Evolutionary conservation across 2,888 invertebrate genomes (phyloP).

Genomic region (Drosophila mimetica): DNA sequence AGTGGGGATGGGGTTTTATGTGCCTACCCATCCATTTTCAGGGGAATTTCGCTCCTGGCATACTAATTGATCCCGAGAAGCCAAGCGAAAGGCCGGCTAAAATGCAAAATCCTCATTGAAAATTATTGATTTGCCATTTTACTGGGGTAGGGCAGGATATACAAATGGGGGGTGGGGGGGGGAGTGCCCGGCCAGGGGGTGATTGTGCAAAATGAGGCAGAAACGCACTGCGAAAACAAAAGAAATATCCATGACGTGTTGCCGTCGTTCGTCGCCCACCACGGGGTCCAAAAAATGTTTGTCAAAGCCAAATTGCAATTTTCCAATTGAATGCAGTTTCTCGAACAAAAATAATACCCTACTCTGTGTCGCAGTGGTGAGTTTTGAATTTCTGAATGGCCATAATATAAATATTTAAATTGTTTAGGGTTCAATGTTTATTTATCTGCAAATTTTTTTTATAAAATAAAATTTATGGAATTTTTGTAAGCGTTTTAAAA

Average conservation of each 20-base stretch:
- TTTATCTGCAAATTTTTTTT: no score
- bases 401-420: no score
- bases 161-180: no score
- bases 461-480: no score
- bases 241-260: constrained; percentile 25
- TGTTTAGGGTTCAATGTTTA: no score
- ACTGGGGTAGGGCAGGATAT: constrained; percentile 32
- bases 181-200: constrained; percentile 12
- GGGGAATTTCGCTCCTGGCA: constrained; percentile 49
- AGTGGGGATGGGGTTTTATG: constrained; percentile 10
- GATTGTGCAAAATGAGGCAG: constrained; percentile 55
- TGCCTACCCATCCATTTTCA: constrained; percentile 2
- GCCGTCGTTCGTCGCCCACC: constrained; percentile 16
- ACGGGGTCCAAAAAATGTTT: constrained; percentile 23
- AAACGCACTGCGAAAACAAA: constrained; percentile 40
- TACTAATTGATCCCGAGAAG: constrained; percentile 64
- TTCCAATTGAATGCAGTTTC: constrained; percentile 32
- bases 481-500: no score
- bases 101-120: constrained; percentile 71
- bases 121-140: constrained; percentile 70
- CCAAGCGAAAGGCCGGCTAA: constrained; percentile 10
- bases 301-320: constrained; percentile 29
- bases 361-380: neutral
- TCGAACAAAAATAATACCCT: neutral
- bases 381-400: neutral